A percentile compares a stretch with the other conserved stretches of the same genome.
These are phyloP conservation scores for Acipenser oxyrinchus DNA, from an alignment of 2,797 vertebrate species.

Conservation along the genomic window DNA sequence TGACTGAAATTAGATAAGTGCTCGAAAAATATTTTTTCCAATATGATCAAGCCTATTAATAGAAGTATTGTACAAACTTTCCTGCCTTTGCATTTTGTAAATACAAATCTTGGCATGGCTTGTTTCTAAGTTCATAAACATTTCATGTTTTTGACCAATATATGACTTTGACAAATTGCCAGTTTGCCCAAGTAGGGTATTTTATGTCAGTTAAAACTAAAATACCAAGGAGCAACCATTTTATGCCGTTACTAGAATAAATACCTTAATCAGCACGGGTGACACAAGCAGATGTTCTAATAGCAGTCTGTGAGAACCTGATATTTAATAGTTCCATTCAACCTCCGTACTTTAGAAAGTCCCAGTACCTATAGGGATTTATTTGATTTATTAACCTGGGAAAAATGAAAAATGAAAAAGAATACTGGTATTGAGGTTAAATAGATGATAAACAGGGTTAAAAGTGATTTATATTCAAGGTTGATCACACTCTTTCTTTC, in stretches of 20 bases:
- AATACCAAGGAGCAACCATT: slow-evolving; percentile 29
- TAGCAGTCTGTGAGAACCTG: slow-evolving; percentile 43
- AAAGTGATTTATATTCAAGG: slow-evolving; percentile 17
- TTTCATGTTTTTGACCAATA: not conserved
- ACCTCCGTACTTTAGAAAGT: slow-evolving; percentile 44
- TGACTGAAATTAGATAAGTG: too few species aligned
- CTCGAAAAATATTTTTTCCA: too few species aligned
- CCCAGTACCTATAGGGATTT: slow-evolving; percentile 35
- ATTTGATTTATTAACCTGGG: slow-evolving; percentile 51
- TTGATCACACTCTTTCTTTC: slow-evolving; percentile 6
- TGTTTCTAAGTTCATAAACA: too few species aligned
- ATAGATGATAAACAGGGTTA: slow-evolving; percentile 31
- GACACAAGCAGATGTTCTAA: slow-evolving; percentile 54
- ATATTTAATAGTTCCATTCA: slow-evolving; percentile 41
- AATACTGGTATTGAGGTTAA: slow-evolving; percentile 38
- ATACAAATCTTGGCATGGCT: too few species aligned
- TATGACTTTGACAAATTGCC: slow-evolving; percentile 27
- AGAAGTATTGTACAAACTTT: too few species aligned
- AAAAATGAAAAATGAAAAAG: slow-evolving; percentile 42
- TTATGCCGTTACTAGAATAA: slow-evolving; percentile 50
- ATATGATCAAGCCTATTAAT: too few species aligned
- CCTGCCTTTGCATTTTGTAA: too few species aligned
- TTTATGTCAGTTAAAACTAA: slow-evolving; percentile 34
- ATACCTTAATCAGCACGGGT: slow-evolving; percentile 44
- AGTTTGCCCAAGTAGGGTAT: slow-evolving; percentile 26